Evolutionary conservation across 2,113 vertebrate genomes (phyloP).

Genomic region (Cervus canadensis): DNA sequence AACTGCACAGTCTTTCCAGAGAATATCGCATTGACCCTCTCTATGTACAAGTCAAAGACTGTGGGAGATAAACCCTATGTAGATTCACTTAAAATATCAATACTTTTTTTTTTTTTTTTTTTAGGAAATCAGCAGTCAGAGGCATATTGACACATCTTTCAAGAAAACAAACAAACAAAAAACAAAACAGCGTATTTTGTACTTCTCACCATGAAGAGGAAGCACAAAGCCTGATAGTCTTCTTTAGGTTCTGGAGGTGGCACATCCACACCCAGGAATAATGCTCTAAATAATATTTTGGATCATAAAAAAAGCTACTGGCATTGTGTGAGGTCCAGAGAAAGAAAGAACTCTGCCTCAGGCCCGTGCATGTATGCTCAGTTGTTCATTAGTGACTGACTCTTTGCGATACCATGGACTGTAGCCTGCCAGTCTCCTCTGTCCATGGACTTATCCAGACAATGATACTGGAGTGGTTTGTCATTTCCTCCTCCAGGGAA

Average conservation of each 20-base stretch:
- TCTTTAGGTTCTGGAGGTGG: background rate
- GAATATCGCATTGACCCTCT: background rate
- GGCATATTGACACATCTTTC: accelerated
- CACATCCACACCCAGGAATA: background rate
- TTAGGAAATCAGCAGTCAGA: background rate
- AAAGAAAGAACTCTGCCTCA: background rate
- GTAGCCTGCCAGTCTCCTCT: background rate
- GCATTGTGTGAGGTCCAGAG: background rate
- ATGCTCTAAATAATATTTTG: background rate
- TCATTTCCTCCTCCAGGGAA: background rate
- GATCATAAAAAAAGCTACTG: background rate
- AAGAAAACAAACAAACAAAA: background rate
- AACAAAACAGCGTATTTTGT: background rate
- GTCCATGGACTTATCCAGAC: background rate
- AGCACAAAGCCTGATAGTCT: background rate
- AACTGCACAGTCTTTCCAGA: background rate
- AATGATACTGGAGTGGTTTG: background rate
- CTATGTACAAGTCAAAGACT: background rate
- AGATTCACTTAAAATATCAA: background rate
- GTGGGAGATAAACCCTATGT: background rate
- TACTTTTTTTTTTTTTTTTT: too few species aligned
- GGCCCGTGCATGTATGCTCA: background rate
- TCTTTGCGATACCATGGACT: background rate
- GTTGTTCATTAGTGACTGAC: background rate
- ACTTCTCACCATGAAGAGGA: background rate